phyloP scores from a whole-genome alignment of 30 jellyfish, hydroid and myxozoan genomes.

The Sanderia malayensis region DNA sequence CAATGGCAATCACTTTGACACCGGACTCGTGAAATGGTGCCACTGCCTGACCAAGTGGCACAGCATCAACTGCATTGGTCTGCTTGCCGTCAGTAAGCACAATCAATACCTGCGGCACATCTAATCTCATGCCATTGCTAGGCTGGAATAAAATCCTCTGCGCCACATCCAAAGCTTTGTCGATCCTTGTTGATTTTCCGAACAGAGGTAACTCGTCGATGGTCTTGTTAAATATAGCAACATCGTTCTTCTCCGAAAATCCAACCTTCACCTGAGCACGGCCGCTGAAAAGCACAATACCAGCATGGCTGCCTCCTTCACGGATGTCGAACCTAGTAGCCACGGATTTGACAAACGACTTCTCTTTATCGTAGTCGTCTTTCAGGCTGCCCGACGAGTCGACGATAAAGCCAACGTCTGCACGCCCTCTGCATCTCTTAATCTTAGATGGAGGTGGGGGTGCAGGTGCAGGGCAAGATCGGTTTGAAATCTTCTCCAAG shows the following conservation, averaged over 20 bases:
- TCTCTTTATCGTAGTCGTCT: slow-evolving; percentile 34
- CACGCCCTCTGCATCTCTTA: slow-evolving; percentile 27
- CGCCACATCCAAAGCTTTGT: slow-evolving; percentile 50
- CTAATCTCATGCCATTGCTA: slow-evolving; percentile 49
- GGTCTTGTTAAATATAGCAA: slow-evolving; percentile 17
- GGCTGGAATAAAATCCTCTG: slow-evolving; percentile 36
- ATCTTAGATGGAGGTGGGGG: not conserved
- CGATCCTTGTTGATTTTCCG: slow-evolving; percentile 46
- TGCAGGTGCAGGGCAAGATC: not conserved
- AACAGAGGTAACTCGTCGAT: slow-evolving; percentile 56
- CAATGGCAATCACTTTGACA: slow-evolving; percentile 47
- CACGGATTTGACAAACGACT: slow-evolving; percentile 36
- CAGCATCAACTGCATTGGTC: slow-evolving; percentile 30
- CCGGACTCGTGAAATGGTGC: slow-evolving; percentile 49
- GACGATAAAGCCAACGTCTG: slow-evolving; percentile 54
- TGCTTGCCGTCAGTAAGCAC: slow-evolving; percentile 59
- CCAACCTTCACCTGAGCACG: slow-evolving; percentile 24
- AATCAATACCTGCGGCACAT: slow-evolving; percentile 54
- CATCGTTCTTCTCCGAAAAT: slow-evolving; percentile 39
- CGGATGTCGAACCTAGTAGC: slow-evolving; percentile 27
- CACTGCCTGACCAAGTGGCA: slow-evolving; percentile 31
- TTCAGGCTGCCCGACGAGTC: slow-evolving; percentile 63
- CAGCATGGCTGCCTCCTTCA: slow-evolving; percentile 46
- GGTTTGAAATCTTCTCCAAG: slow-evolving; percentile 18
- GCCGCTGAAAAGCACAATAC: slow-evolving; percentile 53